Evolutionary conservation across 2,888 invertebrate genomes (phyloP).

Genomic region (Trimorus sp.): DNA sequence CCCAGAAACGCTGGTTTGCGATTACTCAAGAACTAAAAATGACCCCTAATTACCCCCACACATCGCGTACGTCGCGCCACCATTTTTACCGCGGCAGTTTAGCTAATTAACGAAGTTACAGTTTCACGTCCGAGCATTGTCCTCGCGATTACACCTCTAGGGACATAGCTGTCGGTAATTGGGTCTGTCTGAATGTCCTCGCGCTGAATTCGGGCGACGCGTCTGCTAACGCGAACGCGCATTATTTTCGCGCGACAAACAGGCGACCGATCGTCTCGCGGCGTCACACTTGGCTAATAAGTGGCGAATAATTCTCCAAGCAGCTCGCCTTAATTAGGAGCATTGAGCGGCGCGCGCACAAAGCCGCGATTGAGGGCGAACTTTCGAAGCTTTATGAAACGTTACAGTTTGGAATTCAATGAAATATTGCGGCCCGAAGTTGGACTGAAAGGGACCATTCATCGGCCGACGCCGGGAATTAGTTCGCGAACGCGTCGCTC

Average conservation of each 20-base stretch:
- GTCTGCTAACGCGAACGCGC: too few species aligned
- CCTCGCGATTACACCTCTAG: too few species aligned
- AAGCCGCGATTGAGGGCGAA: constrained; percentile 42
- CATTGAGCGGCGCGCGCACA: constrained; percentile 22
- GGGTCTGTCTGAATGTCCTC: too few species aligned
- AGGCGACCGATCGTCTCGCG: neutral
- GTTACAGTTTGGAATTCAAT: constrained; percentile 44
- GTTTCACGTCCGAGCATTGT: too few species aligned
- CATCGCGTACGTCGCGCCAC: too few species aligned
- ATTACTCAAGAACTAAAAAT: too few species aligned
- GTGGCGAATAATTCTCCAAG: constrained; percentile 37
- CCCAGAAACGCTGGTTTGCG: too few species aligned
- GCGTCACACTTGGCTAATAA: constrained; percentile 24
- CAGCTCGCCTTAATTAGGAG: constrained; percentile 32
- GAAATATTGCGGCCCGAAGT: constrained; percentile 45
- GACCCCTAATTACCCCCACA: too few species aligned
- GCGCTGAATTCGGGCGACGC: too few species aligned
- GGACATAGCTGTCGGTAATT: too few species aligned
- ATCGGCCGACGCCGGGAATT: constrained; percentile 20
- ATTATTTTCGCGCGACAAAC: neutral
- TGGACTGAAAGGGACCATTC: constrained; percentile 40
- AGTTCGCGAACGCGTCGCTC: constrained; percentile 35
- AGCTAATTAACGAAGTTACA: too few species aligned
- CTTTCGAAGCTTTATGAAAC: constrained; percentile 46
- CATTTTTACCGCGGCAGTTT: too few species aligned